Percentiles rank a stretch among this genome's conserved stretches.
These are phyloP conservation scores for Procambarus clarkii DNA, from an alignment of 1,140 invertebrate species.

Conservation along the genomic window DNA sequence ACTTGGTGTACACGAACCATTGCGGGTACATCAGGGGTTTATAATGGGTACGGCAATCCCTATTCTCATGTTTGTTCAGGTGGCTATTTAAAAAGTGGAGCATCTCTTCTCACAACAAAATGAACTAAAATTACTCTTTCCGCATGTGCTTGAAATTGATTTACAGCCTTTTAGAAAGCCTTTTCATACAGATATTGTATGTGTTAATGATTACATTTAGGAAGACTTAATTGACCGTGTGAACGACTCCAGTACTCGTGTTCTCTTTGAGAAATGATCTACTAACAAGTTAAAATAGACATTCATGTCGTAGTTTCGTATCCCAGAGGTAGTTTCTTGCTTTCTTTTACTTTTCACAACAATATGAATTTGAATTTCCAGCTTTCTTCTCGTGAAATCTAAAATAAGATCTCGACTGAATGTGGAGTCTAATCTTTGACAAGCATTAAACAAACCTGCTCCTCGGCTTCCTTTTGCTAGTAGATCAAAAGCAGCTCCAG, in stretches of 20 bases:
- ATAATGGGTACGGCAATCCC: too few species aligned
- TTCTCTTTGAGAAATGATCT: conserved; percentile 30
- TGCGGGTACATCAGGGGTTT: too few species aligned
- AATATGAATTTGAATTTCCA: conserved; percentile 28
- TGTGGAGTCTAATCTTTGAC: conserved; percentile 35
- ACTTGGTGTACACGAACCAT: too few species aligned
- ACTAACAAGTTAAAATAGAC: too few species aligned
- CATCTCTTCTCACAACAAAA: conserved; percentile 25
- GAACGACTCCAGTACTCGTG: conserved; percentile 30
- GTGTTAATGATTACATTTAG: conserved; percentile 17
- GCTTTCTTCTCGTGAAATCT: conserved; percentile 15
- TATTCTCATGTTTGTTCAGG: background rate
- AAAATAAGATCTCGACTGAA: background rate
- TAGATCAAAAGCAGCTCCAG: conserved; percentile 9
- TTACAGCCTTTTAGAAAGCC: conserved; percentile 30
- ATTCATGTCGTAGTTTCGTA: background rate
- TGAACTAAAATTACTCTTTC: conserved; percentile 17
- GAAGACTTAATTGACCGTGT: conserved; percentile 3
- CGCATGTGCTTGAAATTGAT: background rate
- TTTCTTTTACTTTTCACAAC: conserved; percentile 48
- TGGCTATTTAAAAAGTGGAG: conserved; percentile 13
- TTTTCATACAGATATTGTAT: conserved; percentile 36
- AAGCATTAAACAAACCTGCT: conserved; percentile 1
- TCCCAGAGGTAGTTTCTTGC: conserved; percentile 5
- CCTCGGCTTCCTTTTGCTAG: background rate